Conservation (phyloP, 2,113 vertebrate genomes). For the Hemicordylus capensis region DNA sequence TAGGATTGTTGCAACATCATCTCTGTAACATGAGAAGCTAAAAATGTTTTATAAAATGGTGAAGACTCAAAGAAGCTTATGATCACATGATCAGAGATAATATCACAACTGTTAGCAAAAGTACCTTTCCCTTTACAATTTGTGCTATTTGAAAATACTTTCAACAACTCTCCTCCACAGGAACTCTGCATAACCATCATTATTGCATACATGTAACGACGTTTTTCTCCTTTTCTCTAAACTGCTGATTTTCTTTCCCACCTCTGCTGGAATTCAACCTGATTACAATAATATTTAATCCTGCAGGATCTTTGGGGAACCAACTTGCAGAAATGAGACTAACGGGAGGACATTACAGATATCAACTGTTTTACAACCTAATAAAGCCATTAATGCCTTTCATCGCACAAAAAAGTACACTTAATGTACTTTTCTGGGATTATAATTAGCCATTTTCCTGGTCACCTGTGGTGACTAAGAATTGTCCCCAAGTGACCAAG, state of each 20-base stretch:
- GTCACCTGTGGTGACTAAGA: background rate
- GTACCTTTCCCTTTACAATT: constrained; percentile 2
- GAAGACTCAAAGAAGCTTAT: background rate
- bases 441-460: constrained; percentile 22
- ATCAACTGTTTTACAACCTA: constrained; percentile 12
- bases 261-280: constrained; percentile 16
- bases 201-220: background rate
- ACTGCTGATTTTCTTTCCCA: constrained; percentile 21
- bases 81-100: background rate
- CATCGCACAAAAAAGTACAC: background rate
- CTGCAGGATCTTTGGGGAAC: constrained; percentile 19
- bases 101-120: background rate
- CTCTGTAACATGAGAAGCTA: background rate
- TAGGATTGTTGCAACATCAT: background rate
- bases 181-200: background rate
- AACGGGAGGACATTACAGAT: background rate
- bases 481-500: constrained; percentile 8
- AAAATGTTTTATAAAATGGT: background rate
- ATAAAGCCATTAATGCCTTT: constrained; percentile 13
- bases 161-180: background rate
- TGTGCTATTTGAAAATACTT: background rate
- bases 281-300: constrained; percentile 6
- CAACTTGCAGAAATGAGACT: background rate
- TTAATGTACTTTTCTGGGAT: constrained; percentile 24
- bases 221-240: background rate